These are phyloP conservation scores for Pelagia noctiluca DNA, from an alignment of 30 jellyfish, hydroid and myxozoan genomes.

Conservation along the genomic window DNA sequence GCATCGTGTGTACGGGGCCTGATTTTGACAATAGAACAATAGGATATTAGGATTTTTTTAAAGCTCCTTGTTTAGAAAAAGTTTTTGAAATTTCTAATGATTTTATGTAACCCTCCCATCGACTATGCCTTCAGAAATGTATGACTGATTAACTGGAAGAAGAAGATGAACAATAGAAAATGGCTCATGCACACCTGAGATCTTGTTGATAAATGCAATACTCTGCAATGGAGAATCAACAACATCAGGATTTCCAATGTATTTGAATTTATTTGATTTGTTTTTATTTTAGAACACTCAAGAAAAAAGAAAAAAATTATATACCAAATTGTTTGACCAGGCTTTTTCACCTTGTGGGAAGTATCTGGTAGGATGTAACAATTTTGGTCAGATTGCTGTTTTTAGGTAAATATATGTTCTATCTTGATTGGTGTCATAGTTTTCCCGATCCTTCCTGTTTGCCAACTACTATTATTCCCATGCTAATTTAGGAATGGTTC, in stretches of 20 bases:
- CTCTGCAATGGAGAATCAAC: background rate
- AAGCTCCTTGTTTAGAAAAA: too few relatives aligned
- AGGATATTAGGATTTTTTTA: too few relatives aligned
- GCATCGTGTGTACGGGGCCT: too few relatives aligned
- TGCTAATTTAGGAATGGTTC: background rate
- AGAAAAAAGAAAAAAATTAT: constrained; percentile 44
- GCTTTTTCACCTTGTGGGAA: constrained; percentile 93
- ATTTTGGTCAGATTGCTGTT: constrained; percentile 80
- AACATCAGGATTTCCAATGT: background rate
- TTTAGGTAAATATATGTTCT: constrained; percentile 41
- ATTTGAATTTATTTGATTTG: background rate
- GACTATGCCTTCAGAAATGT: too few relatives aligned
- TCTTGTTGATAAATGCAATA: background rate
- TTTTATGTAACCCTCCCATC: too few relatives aligned
- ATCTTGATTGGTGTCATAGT: background rate
- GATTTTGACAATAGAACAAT: too few relatives aligned
- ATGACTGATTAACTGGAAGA: too few relatives aligned
- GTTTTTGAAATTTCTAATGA: too few relatives aligned
- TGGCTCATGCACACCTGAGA: background rate
- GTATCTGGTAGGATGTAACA: constrained; percentile 81
- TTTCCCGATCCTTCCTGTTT: background rate
- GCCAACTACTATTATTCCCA: background rate
- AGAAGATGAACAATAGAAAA: too few relatives aligned
- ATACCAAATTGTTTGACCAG: constrained; percentile 74
- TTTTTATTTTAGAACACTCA: constrained; percentile 3